Evolutionary conservation across 92 coral and sea anemone species (phyloP), one percentile per base, ranked within the genome.

Genomic region (Epizoanthus illoricatus): DNA sequence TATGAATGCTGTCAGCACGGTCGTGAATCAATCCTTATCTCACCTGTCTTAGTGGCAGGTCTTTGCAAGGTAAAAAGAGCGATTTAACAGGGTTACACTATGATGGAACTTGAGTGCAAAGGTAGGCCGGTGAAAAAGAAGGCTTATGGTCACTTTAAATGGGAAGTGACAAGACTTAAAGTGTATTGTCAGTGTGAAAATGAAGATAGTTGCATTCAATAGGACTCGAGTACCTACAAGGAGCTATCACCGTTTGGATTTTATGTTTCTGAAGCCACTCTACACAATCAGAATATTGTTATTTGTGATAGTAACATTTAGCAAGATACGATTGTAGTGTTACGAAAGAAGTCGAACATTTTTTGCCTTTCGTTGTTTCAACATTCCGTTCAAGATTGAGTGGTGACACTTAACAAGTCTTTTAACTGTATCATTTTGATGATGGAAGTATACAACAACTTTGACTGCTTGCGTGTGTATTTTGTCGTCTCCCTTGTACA

Each of bases 151-250:
- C 60, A 70, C 82, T 45, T 10, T 45, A 40, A 78, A 78, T 18
- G 45, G 55, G 49, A 42, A 24, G 40, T 61, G 69, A 41, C 69
- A 63, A 62, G 33, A 43, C 17, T 15, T 63, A 42, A 78, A 78
- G 82, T 78, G 21, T 78, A 78, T 78, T 78, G 82, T 78, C 82
- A 78, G 82, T 78, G 71, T 23, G 57, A 78, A 78, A 78, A 20
- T 62, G 82, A 78, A 78, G 72, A 70, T 41, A 23, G 82, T 42
- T 78, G 61, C 71, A 43, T 63, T 39, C 54, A 59, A 60, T 41
- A 45, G 17, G 47, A 11, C 71, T 78, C 71, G 65, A 78, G 71
- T 42, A 78, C 82, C 43, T 66, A 47, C n/a, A 63, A 78, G 56
- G 71, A n/a, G 52, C 52, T 78, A 20, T 41, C 43, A 19, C 47